Evolutionary conservation across 2,113 vertebrate genomes (phyloP).

Genomic region (Hiodon alosoides): DNA sequence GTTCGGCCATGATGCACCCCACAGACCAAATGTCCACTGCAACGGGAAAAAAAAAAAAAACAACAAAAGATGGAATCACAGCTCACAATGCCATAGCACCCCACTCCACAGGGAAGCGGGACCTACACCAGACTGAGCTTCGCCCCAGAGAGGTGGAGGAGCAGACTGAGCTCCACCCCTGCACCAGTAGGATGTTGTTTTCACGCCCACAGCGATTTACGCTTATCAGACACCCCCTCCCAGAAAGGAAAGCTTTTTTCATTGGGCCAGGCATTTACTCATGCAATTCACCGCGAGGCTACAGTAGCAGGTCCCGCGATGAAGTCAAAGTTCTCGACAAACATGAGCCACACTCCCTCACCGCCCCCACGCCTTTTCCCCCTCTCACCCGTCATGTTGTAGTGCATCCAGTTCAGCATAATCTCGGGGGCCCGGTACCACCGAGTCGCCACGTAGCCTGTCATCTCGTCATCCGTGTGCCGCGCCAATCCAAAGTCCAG

Average conservation of each 20-base stretch:
- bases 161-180: too few species aligned
- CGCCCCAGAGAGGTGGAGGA: too few species aligned
- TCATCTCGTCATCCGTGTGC: constrained; percentile 97
- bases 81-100: background rate
- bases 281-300: too few species aligned
- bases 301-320: too few species aligned
- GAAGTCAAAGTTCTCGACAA: too few species aligned
- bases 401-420: constrained; percentile 99
- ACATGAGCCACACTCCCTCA: too few species aligned
- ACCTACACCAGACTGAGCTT: too few species aligned
- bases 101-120: background rate
- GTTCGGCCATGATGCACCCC: constrained; percentile 98
- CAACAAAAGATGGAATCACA: background rate
- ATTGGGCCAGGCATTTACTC: too few species aligned
- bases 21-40: constrained; percentile 99
- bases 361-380: background rate
- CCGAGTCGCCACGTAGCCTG: constrained; percentile 90
- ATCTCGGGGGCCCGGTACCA: constrained; percentile 97
- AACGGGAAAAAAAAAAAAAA: constrained; percentile 35
- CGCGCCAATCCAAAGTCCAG: constrained; percentile 94
- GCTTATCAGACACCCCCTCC: too few species aligned
- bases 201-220: too few species aligned
- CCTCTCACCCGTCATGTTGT: constrained; percentile 89
- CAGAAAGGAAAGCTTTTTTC: too few species aligned
- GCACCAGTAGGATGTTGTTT: too few species aligned